Conservation (phyloP, 2,113 vertebrate genomes). For the Ptilorrhoa leucosticta region DNA sequence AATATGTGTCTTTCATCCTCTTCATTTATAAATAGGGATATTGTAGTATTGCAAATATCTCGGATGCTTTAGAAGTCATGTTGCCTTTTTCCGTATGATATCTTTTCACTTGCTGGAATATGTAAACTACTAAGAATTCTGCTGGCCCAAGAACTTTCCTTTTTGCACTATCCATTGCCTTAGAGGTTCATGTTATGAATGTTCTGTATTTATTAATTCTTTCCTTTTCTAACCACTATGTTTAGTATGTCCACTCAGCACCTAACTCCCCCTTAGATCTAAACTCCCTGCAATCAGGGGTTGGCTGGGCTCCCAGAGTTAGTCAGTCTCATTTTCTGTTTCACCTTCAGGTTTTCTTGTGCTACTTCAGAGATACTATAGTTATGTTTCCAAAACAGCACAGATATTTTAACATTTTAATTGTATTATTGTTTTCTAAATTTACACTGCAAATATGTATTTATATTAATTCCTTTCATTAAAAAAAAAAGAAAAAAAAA, state of each 20-base stretch:
- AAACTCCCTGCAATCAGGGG: conserved; percentile 23
- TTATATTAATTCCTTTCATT: neutral
- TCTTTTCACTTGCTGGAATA: neutral
- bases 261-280: conserved; percentile 19
- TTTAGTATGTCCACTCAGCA: conserved; percentile 45
- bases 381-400: neutral
- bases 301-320: conserved; percentile 46
- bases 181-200: neutral
- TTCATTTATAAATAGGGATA: conserved; percentile 23
- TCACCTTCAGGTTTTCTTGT: conserved; percentile 13
- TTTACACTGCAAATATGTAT: neutral
- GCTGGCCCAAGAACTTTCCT: neutral
- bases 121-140: neutral
- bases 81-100: neutral
- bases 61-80: neutral
- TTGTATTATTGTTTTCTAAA: neutral
- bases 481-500: neutral
- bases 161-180: neutral
- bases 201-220: conserved; percentile 50
- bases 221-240: conserved; percentile 55
- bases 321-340: conserved; percentile 35
- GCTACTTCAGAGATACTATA: neutral
- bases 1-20: conserved; percentile 1
- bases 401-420: neutral
- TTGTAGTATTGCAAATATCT: neutral